Conservation (phyloP, 2,888 invertebrate species). For the Oscheius myriophilus region DNA sequence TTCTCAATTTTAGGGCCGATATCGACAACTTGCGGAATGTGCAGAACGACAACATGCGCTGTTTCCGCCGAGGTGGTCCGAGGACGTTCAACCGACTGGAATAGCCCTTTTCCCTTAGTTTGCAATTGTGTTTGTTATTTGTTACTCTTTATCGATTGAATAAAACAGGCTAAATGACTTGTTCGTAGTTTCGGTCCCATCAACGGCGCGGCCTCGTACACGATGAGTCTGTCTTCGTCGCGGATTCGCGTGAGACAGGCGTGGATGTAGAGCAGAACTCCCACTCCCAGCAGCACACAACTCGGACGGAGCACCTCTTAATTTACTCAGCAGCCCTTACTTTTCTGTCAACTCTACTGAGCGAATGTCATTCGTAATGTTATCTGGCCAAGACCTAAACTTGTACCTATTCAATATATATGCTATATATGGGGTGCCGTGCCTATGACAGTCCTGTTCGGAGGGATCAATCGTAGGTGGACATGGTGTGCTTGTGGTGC, state of each 20-base stretch:
- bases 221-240: constrained; percentile 15
- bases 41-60: constrained; percentile 45
- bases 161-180: constrained; percentile 35
- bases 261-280: constrained; percentile 16
- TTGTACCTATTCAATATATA: no score
- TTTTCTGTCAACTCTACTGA: no score
- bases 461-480: no score
- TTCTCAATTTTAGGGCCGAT: constrained; percentile 35
- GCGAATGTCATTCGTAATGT: no score
- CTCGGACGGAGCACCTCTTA: no score
- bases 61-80: constrained; percentile 51
- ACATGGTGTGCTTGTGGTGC: no score
- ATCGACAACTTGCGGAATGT: constrained; percentile 31
- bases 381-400: no score
- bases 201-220: constrained; percentile 44
- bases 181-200: constrained; percentile 36
- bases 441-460: no score
- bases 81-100: constrained; percentile 44
- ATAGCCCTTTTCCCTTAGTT: neutral
- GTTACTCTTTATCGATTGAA: constrained; percentile 8
- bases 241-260: constrained; percentile 14
- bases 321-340: no score
- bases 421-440: no score
- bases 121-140: neutral
- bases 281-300: constrained; percentile 13